These are phyloP conservation scores for Panagrolaimus sp. DNA, from an alignment of 1,140 invertebrate genomes.

Conservation along the genomic window DNA sequence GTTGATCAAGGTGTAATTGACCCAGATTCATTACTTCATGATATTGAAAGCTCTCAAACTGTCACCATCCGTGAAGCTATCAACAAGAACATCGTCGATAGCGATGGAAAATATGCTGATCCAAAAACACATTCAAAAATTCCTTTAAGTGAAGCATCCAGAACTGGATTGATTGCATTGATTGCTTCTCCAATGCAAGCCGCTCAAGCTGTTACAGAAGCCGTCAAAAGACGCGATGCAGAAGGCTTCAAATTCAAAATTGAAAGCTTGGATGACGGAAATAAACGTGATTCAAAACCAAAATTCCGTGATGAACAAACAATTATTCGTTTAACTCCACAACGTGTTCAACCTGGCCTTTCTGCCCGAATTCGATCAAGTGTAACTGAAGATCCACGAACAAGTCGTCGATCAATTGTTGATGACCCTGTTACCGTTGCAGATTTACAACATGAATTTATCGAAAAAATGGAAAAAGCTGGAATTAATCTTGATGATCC, in stretches of 20 bases:
- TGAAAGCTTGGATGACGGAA: slow-evolving; percentile 36
- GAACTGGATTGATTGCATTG: slow-evolving; percentile 74
- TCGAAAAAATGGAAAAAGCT: slow-evolving; percentile 41
- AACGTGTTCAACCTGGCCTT: slow-evolving; percentile 46
- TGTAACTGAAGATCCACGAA: slow-evolving; percentile 34
- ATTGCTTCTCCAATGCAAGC: slow-evolving; percentile 70
- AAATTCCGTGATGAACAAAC: slow-evolving; percentile 47
- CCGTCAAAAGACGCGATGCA: slow-evolving; percentile 66
- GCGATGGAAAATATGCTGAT: slow-evolving; percentile 61
- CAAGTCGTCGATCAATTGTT: slow-evolving; percentile 46
- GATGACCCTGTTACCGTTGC: slow-evolving; percentile 55
- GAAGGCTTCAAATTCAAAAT: slow-evolving; percentile 59
- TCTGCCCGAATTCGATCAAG: slow-evolving; percentile 51
- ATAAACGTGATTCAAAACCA: slow-evolving; percentile 26
- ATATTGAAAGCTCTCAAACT: slow-evolving; percentile 54
- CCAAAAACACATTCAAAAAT: slow-evolving; percentile 64
- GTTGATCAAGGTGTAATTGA: slow-evolving; percentile 53
- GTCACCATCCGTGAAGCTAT: slow-evolving; percentile 57
- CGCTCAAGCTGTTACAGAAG: slow-evolving; percentile 75
- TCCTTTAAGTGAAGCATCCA: slow-evolving; percentile 71
- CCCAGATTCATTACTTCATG: slow-evolving; percentile 56
- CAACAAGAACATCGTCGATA: slow-evolving; percentile 44
- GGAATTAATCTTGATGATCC: slow-evolving; percentile 53
- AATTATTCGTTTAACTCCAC: slow-evolving; percentile 47
- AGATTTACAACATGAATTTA: slow-evolving; percentile 55